Evolutionary conservation across 2,797 vertebrate species (phyloP).

Genomic region (Vireo griseus): DNA sequence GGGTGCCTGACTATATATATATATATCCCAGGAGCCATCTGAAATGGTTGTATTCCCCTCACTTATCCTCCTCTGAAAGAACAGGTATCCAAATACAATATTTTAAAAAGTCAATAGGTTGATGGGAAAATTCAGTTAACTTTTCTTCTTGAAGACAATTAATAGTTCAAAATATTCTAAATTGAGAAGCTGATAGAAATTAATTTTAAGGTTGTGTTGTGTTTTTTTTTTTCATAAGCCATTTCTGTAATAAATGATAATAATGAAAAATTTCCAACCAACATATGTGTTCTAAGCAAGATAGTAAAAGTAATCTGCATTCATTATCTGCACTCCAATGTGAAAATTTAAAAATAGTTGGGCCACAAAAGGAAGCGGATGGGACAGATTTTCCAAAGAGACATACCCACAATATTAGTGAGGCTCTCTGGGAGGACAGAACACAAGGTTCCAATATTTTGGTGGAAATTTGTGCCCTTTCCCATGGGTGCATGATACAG

Average conservation of each 20-base stretch:
- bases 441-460: neutral
- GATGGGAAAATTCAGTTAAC: neutral
- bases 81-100: neutral
- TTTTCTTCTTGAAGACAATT: neutral
- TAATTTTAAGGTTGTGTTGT: neutral
- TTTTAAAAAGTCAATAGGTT: rapidly evolving
- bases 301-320: neutral
- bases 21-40: neutral
- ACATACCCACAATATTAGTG: neutral
- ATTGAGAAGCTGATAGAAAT: neutral
- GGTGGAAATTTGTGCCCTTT: neutral
- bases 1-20: neutral
- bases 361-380: neutral
- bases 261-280: neutral
- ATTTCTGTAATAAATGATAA: neutral
- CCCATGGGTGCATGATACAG: rapidly evolving
- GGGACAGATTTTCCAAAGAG: neutral
- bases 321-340: neutral
- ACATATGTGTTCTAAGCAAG: neutral
- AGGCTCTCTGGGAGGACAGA: neutral
- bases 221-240: neutral
- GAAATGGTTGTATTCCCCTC: neutral
- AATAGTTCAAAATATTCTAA: neutral
- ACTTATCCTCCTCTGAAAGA: neutral
- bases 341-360: neutral